phyloP scores from a whole-genome alignment of 2,888 invertebrate genomes.

The Eretmocerus hayati region DNA sequence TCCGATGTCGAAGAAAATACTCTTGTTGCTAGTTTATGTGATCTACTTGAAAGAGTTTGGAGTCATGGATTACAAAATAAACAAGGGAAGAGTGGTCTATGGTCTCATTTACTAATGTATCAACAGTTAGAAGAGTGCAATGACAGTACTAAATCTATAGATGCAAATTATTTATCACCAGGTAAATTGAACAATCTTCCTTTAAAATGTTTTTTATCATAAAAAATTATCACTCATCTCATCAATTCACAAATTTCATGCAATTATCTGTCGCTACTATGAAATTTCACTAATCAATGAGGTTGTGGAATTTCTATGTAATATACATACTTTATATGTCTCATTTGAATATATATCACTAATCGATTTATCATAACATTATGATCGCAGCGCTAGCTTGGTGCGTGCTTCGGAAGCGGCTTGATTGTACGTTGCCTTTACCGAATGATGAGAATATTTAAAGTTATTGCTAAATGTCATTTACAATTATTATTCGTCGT shows the following conservation, averaged over 20 bases:
- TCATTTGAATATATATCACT: background rate
- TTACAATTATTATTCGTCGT: too few relatives aligned
- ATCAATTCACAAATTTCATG: too few relatives aligned
- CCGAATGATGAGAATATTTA: slow-evolving; percentile 4
- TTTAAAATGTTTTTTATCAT: background rate
- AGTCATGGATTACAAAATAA: slow-evolving; percentile 93
- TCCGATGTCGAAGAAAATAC: slow-evolving; percentile 91
- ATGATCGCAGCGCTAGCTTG: slow-evolving; percentile 75
- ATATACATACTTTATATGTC: slow-evolving; percentile 39
- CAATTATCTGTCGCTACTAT: too few relatives aligned
- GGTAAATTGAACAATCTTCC: slow-evolving; percentile 46
- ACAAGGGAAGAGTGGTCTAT: slow-evolving; percentile 93
- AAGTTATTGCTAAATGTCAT: slow-evolving; percentile 2
- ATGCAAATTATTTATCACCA: slow-evolving; percentile 57
- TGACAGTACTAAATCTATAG: slow-evolving; percentile 52
- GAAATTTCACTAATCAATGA: too few relatives aligned
- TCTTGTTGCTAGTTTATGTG: slow-evolving; percentile 94
- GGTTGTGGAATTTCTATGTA: background rate
- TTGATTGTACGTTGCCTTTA: slow-evolving; percentile 72
- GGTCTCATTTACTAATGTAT: slow-evolving; percentile 89
- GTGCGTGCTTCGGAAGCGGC: slow-evolving; percentile 85
- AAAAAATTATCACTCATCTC: background rate
- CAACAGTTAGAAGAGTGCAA: slow-evolving; percentile 73
- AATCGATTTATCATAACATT: slow-evolving; percentile 21
- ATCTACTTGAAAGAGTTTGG: slow-evolving; percentile 95